Evolutionary conservation across 2,797 vertebrate genomes (phyloP).

Genomic region (Bryconaethiops microstoma): DNA sequence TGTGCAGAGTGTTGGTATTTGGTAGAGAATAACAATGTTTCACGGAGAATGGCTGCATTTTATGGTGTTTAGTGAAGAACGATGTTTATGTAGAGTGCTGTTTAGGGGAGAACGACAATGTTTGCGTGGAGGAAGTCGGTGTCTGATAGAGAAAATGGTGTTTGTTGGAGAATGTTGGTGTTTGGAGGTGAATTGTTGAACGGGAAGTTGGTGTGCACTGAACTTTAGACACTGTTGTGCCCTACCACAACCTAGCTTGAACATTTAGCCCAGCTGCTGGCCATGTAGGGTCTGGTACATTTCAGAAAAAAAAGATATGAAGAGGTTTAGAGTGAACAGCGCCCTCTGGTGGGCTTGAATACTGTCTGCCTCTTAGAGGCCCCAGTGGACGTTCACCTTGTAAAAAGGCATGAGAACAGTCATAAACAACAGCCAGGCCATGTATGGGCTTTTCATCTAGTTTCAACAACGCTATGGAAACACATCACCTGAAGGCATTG

Average conservation of each 20-base stretch:
- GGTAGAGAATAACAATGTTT: not conserved
- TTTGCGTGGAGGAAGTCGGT: not conserved
- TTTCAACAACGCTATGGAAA: constrained; percentile 74
- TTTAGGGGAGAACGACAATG: not conserved
- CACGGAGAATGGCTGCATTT: not conserved
- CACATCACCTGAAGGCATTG: constrained; percentile 77
- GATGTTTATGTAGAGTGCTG: not conserved
- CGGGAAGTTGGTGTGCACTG: no score
- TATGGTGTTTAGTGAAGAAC: not conserved
- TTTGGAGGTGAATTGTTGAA: not conserved
- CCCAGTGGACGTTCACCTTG: constrained; percentile 11
- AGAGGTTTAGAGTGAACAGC: not conserved
- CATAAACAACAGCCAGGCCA: constrained; percentile 77
- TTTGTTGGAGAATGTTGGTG: not conserved
- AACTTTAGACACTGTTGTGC: not conserved
- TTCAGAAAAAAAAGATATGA: not conserved
- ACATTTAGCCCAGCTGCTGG: constrained; percentile 5
- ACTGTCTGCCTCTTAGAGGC: not conserved
- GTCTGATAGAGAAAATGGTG: not conserved
- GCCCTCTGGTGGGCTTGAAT: not conserved
- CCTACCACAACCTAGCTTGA: not conserved
- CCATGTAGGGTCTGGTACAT: constrained; percentile 21
- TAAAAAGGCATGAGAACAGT: constrained; percentile 50
- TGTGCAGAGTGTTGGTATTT: not conserved
- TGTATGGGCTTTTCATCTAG: constrained; percentile 79